Percentiles rank a stretch among this genome's conserved stretches.
phyloP scores from a whole-genome alignment of 2,888 invertebrate genomes.

The Aquatica leii region DNA sequence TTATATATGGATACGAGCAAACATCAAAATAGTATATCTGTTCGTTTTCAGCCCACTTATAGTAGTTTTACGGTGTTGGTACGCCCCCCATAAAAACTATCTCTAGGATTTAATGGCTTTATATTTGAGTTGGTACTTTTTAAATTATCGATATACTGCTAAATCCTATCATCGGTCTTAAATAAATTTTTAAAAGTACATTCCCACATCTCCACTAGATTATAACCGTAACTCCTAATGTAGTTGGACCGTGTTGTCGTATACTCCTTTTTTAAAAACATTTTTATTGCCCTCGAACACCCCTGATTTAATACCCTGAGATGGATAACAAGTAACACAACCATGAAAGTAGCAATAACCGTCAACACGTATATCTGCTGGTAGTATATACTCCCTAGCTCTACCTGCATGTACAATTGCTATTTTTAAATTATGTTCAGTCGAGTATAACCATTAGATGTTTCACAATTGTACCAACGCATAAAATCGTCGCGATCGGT shows the following conservation, averaged over 20 bases:
- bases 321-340: neutral
- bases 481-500: too few species aligned
- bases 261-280: neutral
- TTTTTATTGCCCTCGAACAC: too few species aligned
- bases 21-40: constrained; percentile 45
- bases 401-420: constrained; percentile 2
- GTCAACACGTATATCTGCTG: neutral
- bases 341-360: neutral
- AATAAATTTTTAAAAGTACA: neutral
- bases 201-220: neutral
- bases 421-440: neutral
- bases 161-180: neutral
- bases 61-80: constrained; percentile 39
- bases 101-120: neutral
- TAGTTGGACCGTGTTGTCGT: neutral
- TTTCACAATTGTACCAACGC: constrained; percentile 33
- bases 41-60: constrained; percentile 37
- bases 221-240: neutral
- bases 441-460: constrained; percentile 6
- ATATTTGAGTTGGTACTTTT: neutral
- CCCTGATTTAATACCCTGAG: too few species aligned
- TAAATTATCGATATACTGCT: neutral
- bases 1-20: constrained; percentile 48
- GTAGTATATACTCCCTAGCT: too few species aligned
- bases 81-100: constrained; percentile 33